Evolutionary conservation across 1,140 invertebrate species (phyloP), one percentile per base, ranked within the genome.

Genomic region (Andrena cerasifolii): DNA sequence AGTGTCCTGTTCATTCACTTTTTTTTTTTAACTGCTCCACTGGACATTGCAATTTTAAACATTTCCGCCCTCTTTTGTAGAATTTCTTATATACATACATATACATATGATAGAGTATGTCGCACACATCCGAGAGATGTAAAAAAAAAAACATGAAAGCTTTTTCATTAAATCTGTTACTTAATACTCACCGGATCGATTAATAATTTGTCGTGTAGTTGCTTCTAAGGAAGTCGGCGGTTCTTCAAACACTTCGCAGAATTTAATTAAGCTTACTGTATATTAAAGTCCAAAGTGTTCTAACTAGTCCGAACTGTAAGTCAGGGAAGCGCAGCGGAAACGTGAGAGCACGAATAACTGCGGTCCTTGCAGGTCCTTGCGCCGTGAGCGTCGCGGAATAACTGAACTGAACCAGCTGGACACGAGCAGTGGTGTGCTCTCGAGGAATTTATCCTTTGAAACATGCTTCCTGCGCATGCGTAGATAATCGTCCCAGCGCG

Each of bases 51-150:
- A 47, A 58, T 49, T 6, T 47, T 47, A 67, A 68, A 68, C 28
- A 36, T n/a, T 45, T 21, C n/a, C n/a, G n/a, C 36, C 1, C 24
- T 40, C 16, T n/a, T 58, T 59, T 31, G 43, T 70, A 43, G 4
- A 33, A 66, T 65, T 43, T 63, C 49, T 24, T 74, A 43, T 65
- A 70, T 33, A 43, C n/a, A 43, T n/a, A 31, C 21, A 43, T 21
- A 43, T 2, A 31, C 6, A 73, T 53, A 73, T 21, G 28, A 1
- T 36, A 43, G 45, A 74, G 28, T 28, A 18, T 28, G 18, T 21
- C 1, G n/a, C n/a, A n/a, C 68, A 59, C 63, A 75, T 58, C 51
- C 28, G 12, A 36, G 6, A 26, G 63, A 67, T 75, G 53, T 76
- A 76, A 68, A 31, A 58, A 1, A 16, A 68, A 59, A 68, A n/a